A percentile compares a stretch with the other conserved stretches of the same genome.
Evolutionary conservation across 2,113 vertebrate genomes (phyloP).

Genomic region (Onychorhynchus coronatus): DNA sequence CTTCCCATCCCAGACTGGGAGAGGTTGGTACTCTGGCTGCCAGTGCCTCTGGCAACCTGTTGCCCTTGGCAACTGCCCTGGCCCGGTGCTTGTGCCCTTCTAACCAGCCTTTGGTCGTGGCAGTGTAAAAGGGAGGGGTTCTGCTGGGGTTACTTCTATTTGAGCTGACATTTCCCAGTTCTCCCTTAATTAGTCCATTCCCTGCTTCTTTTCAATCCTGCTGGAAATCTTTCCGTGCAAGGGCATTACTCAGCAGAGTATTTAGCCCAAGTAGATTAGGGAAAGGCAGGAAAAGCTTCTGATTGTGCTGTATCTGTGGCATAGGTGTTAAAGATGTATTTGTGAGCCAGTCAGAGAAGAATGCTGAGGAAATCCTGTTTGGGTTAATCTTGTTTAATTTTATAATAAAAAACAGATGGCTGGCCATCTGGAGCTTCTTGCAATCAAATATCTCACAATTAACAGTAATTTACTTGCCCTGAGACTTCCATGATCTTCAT

Average conservation of each 20-base stretch:
- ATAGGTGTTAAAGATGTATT: conserved; percentile 53
- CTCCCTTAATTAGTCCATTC: neutral
- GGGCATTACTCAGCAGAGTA: neutral
- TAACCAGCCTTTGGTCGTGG: neutral
- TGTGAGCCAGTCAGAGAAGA: conserved; percentile 54
- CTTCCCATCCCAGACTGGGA: neutral
- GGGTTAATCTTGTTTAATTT: conserved; percentile 67
- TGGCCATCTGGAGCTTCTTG: conserved; percentile 61
- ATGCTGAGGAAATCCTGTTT: conserved; percentile 64
- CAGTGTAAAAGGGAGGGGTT: neutral
- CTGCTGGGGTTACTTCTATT: neutral
- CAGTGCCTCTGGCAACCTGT: neutral
- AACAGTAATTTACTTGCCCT: conserved; percentile 63
- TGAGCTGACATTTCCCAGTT: neutral
- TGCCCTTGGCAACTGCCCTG: neutral
- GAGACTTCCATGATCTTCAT: conserved; percentile 28
- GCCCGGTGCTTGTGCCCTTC: neutral
- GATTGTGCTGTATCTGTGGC: conserved; percentile 1
- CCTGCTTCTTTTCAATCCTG: neutral
- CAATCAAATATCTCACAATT: conserved; percentile 68
- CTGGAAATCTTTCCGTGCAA: neutral
- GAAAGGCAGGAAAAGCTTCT: conserved; percentile 25
- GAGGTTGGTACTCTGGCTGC: neutral
- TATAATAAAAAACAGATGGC: conserved; percentile 64
- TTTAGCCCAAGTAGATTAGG: neutral